A percentile compares a stretch with the other conserved stretches of the same genome.
Conservation (phyloP, 2,888 invertebrate genomes). For the Parnassius apollo region DNA sequence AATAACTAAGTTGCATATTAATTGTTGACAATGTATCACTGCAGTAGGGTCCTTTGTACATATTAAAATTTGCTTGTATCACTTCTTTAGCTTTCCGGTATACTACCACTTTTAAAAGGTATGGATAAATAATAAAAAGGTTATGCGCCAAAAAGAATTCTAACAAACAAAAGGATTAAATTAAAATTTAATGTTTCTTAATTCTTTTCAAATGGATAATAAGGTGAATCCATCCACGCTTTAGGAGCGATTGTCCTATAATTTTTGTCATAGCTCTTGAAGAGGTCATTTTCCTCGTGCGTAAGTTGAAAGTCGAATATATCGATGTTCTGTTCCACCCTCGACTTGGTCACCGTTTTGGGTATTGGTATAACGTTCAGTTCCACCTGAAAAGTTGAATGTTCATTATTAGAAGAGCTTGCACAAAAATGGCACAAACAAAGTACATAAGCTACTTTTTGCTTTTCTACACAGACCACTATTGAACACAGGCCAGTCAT, state of each 20-base stretch:
- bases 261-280: constrained; percentile 48
- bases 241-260: constrained; percentile 46
- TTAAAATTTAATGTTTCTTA: not conserved
- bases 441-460: too few species aligned
- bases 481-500: too few species aligned
- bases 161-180: not conserved
- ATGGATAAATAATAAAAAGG: too few species aligned
- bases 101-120: too few species aligned
- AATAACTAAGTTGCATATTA: too few species aligned
- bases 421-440: not conserved
- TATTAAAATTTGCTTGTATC: too few species aligned
- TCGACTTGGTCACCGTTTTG: constrained; percentile 50
- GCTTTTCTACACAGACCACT: too few species aligned
- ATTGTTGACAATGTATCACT: too few species aligned
- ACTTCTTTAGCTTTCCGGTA: too few species aligned
- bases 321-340: constrained; percentile 54
- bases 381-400: constrained; percentile 48
- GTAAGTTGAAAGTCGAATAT: constrained; percentile 60
- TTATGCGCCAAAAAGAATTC: too few species aligned
- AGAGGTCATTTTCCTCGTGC: constrained; percentile 41
- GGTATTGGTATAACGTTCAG: constrained; percentile 63
- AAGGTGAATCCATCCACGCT: constrained; percentile 45
- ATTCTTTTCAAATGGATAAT: constrained; percentile 50
- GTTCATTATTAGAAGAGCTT: not conserved
- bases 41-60: too few species aligned